These are phyloP conservation scores for Perizoma affinitatum DNA, from an alignment of 2,888 invertebrate species.

Conservation along the genomic window DNA sequence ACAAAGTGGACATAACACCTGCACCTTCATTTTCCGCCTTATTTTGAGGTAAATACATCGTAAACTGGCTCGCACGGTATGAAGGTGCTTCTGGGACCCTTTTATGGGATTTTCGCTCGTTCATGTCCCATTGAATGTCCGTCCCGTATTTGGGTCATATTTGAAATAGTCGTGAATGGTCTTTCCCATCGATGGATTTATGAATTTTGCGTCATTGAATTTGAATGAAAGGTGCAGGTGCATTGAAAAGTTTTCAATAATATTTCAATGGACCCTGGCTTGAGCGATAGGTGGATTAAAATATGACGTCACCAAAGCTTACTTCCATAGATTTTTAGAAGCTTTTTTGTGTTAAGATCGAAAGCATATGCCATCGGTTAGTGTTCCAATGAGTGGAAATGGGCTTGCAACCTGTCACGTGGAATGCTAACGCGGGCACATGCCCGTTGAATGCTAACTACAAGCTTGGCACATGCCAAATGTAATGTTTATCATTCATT, in stretches of 20 bases:
- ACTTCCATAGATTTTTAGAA: not conserved
- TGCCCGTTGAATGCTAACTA: too few relatives aligned
- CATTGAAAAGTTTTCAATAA: constrained; percentile 22
- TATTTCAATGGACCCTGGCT: constrained; percentile 5
- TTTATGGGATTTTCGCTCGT: constrained; percentile 44
- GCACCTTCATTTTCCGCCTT: constrained; percentile 6
- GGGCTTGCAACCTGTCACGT: too few relatives aligned
- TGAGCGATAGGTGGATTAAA: constrained; percentile 1
- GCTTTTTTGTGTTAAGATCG: not conserved
- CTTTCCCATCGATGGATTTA: constrained; percentile 40
- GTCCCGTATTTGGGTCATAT: constrained; percentile 56
- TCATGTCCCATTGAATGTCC: constrained; percentile 37
- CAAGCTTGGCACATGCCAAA: not conserved
- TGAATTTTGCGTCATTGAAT: constrained; percentile 30
- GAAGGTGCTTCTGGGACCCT: constrained; percentile 32
- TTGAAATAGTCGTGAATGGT: constrained; percentile 53
- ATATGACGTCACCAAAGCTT: constrained; percentile 5
- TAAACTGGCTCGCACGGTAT: constrained; percentile 6
- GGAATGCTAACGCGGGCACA: too few relatives aligned
- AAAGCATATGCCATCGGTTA: too few relatives aligned
- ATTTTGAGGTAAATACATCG: constrained; percentile 8
- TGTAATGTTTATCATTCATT: not conserved
- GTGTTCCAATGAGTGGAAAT: too few relatives aligned
- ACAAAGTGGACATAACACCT: constrained; percentile 19
- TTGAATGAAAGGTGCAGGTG: constrained; percentile 33